Evolutionary conservation across 1,140 invertebrate genomes (phyloP).

Genomic region (Bombus turneri): DNA sequence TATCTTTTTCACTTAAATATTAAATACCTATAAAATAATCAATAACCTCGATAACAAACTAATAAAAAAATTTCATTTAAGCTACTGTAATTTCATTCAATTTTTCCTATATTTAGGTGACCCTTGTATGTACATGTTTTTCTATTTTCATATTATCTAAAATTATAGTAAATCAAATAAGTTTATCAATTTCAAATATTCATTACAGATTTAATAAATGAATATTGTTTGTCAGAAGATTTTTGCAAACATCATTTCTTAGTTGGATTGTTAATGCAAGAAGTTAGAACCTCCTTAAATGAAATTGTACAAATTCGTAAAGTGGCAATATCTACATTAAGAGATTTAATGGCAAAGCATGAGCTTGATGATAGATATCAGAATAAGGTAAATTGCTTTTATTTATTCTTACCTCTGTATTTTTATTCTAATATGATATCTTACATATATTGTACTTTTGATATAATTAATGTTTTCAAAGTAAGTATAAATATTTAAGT

Average conservation of each 20-base stretch:
- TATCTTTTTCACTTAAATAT: not conserved
- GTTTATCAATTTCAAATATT: conserved; percentile 38
- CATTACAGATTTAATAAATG: conserved; percentile 83
- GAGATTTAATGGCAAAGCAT: conserved; percentile 96
- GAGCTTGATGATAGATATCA: conserved; percentile 96
- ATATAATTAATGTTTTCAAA: not conserved
- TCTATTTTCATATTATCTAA: conserved; percentile 15
- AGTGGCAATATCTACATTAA: conserved; percentile 89
- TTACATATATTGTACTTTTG: not conserved
- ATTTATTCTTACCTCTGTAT: not conserved
- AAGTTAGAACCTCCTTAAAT: conserved; percentile 90
- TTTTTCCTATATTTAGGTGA: conserved; percentile 35
- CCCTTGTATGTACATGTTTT: conserved; percentile 35
- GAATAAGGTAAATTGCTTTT: conserved; percentile 80
- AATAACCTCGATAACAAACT: not conserved
- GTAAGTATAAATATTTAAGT: not conserved
- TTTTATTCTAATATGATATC: not conserved
- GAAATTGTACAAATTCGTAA: conserved; percentile 92
- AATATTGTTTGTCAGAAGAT: conserved; percentile 88
- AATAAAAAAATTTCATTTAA: conserved; percentile 11
- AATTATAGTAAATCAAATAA: not conserved
- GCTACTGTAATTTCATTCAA: conserved; percentile 35
- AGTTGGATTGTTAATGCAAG: conserved; percentile 90
- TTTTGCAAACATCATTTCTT: conserved; percentile 96
- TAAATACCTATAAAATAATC: not conserved